phyloP scores from a whole-genome alignment of 2,797 vertebrate genomes.

The Myoxocephalus aenaeus region DNA sequence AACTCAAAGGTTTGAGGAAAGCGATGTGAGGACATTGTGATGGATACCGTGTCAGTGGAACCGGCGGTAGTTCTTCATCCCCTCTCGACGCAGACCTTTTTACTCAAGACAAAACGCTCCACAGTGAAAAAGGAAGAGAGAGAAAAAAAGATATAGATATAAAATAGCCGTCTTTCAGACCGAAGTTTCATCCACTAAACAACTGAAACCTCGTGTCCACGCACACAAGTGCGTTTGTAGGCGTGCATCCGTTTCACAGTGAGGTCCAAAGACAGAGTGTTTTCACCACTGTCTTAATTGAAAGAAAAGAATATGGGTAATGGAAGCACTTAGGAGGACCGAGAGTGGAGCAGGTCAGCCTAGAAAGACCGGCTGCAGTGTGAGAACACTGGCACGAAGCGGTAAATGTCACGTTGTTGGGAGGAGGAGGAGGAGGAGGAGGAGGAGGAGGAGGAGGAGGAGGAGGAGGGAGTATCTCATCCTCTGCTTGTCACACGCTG shows the following conservation, averaged over 20 bases:
- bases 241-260: neutral
- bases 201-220: neutral
- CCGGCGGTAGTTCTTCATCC: neutral
- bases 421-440: constrained; percentile 15
- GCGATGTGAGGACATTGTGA: constrained; percentile 1
- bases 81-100: neutral
- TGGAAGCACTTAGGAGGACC: constrained; percentile 42
- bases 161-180: neutral
- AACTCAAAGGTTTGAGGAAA: constrained; percentile 7
- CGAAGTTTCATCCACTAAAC: constrained; percentile 11
- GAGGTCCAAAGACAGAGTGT: neutral
- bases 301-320: constrained; percentile 20
- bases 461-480: constrained; percentile 28
- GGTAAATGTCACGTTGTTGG: constrained; percentile 51
- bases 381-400: constrained; percentile 15
- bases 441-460: constrained; percentile 2
- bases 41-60: neutral
- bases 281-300: constrained; percentile 39
- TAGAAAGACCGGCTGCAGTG: constrained; percentile 9
- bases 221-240: neutral
- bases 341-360: constrained; percentile 43
- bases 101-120: neutral
- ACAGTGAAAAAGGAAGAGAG: neutral
- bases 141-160: neutral
- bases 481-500: constrained; percentile 5